Evolutionary conservation across 1,140 invertebrate genomes (phyloP).

Genomic region (Bursaphelenchus mucronatus): DNA sequence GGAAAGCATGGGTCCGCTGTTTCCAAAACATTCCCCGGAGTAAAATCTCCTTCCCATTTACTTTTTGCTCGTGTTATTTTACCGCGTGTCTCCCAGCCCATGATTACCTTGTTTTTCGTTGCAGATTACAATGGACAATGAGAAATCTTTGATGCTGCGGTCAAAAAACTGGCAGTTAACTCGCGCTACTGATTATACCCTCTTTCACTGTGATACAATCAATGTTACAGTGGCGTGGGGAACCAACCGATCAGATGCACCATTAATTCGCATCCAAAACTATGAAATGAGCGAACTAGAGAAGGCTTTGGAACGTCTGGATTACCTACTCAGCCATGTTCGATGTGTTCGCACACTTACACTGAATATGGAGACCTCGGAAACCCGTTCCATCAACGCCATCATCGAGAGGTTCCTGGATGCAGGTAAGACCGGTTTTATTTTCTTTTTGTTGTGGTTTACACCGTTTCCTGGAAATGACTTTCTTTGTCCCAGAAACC

Average conservation of each 20-base stretch:
- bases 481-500: neutral
- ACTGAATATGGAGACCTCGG: constrained; percentile 12
- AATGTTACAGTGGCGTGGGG: constrained; percentile 26
- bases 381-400: constrained; percentile 12
- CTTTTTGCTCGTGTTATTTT: neutral
- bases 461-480: neutral
- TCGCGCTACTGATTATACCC: constrained; percentile 29
- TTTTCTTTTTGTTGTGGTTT: constrained; percentile 5
- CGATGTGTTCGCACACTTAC: neutral
- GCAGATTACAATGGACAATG: neutral
- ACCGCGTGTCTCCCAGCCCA: neutral
- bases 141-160: constrained; percentile 16
- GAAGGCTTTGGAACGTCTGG: constrained; percentile 22
- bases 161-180: constrained; percentile 35
- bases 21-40: too few species aligned
- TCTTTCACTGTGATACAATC: constrained; percentile 31
- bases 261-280: constrained; percentile 35
- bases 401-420: constrained; percentile 19
- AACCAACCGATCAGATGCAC: constrained; percentile 24
- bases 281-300: constrained; percentile 25
- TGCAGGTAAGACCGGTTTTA: neutral
- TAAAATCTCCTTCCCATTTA: too few species aligned
- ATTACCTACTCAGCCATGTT: constrained; percentile 27
- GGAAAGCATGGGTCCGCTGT: too few species aligned
- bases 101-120: constrained; percentile 7